Conservation (phyloP, 2,888 invertebrate species). For the Notodonta ziczac region DNA sequence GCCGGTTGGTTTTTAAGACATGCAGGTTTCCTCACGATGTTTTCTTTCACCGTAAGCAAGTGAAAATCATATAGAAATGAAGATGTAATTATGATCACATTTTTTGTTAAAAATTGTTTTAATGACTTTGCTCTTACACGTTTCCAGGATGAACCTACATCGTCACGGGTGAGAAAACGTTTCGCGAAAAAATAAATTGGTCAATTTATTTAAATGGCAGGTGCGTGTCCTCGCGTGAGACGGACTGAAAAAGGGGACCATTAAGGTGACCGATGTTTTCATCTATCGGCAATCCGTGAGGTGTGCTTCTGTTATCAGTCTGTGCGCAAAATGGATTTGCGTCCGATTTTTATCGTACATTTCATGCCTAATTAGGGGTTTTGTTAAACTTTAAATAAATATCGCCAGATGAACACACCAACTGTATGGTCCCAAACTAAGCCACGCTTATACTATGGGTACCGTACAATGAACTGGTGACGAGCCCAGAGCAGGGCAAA, state of each 20-base stretch:
- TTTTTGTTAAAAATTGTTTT: background rate
- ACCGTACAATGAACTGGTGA: no score
- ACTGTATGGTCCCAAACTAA: no score
- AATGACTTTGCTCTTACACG: background rate
- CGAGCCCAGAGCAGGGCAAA: no score
- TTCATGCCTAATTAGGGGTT: no score
- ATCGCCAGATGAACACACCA: no score
- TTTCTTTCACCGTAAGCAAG: no score
- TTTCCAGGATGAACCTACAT: background rate
- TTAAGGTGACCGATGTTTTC: constrained; percentile 44
- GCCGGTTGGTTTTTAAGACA: no score
- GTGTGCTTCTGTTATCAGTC: constrained; percentile 30
- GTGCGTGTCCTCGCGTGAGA: constrained; percentile 33
- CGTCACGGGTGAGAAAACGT: constrained; percentile 25
- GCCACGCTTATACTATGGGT: no score
- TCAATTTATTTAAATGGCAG: constrained; percentile 43
- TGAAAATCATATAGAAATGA: no score
- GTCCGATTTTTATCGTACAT: background rate
- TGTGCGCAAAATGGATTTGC: constrained; percentile 22
- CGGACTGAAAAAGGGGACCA: constrained; percentile 38
- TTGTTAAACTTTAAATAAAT: no score
- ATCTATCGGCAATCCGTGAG: constrained; percentile 40
- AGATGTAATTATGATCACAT: no score
- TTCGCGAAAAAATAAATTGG: constrained; percentile 37
- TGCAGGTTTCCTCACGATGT: no score